Evolutionary conservation across 2,797 vertebrate species (phyloP).

Genomic region (Cynopterus sphinx): DNA sequence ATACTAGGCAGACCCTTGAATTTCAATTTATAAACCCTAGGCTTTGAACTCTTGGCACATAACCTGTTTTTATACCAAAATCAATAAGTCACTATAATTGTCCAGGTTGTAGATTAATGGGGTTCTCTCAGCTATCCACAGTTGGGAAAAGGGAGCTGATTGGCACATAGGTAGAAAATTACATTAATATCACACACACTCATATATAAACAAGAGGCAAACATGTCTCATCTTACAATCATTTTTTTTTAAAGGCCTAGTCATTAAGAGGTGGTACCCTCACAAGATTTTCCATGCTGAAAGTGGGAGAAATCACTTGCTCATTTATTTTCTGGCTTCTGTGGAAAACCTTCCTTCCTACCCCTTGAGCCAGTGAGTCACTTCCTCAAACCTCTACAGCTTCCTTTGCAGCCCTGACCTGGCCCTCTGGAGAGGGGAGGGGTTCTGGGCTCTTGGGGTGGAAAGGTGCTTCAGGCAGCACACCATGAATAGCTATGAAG

Average conservation of each 20-base stretch:
- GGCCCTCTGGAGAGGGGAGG: neutral
- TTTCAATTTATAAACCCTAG: slow-evolving; percentile 25
- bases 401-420: neutral
- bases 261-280: neutral
- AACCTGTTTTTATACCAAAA: slow-evolving; percentile 4
- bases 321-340: slow-evolving; percentile 42
- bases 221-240: neutral
- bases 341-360: slow-evolving; percentile 45
- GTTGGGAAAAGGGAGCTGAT: neutral
- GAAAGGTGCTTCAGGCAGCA: neutral
- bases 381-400: slow-evolving; percentile 44
- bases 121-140: neutral
- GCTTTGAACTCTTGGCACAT: neutral
- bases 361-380: slow-evolving; percentile 68
- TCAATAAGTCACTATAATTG: neutral
- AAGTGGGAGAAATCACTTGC: slow-evolving; percentile 39
- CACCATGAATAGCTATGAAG: neutral
- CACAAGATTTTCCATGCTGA: slow-evolving; percentile 26
- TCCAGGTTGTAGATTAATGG: neutral
- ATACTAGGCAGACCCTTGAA: neutral
- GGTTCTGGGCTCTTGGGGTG: neutral
- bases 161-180: neutral
- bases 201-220: neutral
- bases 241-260: neutral
- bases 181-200: neutral